Conservation (phyloP, 2,888 invertebrate species). For the Nomada lathburiana region DNA sequence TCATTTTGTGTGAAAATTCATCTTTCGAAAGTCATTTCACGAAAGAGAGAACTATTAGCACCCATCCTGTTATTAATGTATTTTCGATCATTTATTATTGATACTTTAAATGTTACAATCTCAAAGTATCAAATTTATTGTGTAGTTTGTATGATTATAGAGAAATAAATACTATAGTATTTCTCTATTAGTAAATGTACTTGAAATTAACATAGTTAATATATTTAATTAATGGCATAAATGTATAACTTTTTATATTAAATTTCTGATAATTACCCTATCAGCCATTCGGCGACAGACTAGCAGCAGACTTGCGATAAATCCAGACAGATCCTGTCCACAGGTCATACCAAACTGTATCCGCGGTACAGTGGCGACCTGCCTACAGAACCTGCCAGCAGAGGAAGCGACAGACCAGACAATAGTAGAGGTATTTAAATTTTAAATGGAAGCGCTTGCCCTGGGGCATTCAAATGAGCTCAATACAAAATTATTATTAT, state of each 20-base stretch:
- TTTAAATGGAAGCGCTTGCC: too few species aligned
- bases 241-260: background rate
- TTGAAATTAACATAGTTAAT: background rate
- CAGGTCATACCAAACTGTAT: too few species aligned
- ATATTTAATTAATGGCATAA: background rate
- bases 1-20: background rate
- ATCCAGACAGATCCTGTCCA: too few species aligned
- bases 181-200: background rate
- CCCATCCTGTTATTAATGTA: background rate
- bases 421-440: too few species aligned
- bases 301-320: too few species aligned
- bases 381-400: too few species aligned
- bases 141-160: background rate
- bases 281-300: too few species aligned
- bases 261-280: background rate
- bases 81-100: background rate
- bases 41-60: background rate
- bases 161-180: background rate
- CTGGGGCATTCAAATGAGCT: too few species aligned
- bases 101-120: background rate
- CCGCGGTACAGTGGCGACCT: too few species aligned
- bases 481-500: too few species aligned
- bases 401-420: too few species aligned
- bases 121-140: slow-evolving; percentile 5
- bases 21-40: background rate